Evolutionary conservation across 2,113 vertebrate genomes (phyloP), one percentile per base, ranked within the genome.

Genomic region (Suncus etruscus): DNA sequence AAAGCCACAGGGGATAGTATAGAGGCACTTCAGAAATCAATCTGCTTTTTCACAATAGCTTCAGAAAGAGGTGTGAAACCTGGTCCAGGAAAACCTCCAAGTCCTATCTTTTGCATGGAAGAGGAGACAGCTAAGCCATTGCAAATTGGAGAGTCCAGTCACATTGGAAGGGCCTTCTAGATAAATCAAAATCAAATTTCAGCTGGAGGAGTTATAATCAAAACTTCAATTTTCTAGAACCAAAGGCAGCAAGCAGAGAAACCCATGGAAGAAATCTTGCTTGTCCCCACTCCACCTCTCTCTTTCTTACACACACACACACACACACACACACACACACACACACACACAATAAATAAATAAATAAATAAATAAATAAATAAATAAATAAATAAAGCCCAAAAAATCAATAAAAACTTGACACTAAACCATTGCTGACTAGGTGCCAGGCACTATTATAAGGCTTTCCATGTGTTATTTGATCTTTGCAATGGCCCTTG

Each of bases 91-190:
- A 73, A 50, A 45, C 3, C 5, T 75, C 50, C 3, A 7, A 4
- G 39, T 25, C 73, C 39, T 79, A 50, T 1, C 73, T 45, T 1
- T 0, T 15, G 58, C 2, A 6, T 39, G 54, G 69, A 78, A 76
- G 51, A 1, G 15, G 31, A 47, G 27, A 27, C 2, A 47, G 32
- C 39, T 0, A 12, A 32, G 29, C 14, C 48, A 3, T 1, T 15
- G 16, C 25, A 29, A 50, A 29, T 14, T 22, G 6, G 39, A 20
- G 3, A 29, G 16, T 2, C 68, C 31, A 2, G 47, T 27, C 3
- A 5, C 4, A 5, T 1, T 2, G 25, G 1, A 12, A 0, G 0
- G 29, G 9, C 24, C 68, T 74, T 50, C 51, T 4, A 1, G 27
- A 77, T 45, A 48, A 91, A 47, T 24, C 39, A 29, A 79, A 39